Evolutionary conservation across 2,797 vertebrate species (phyloP).

Genomic region (Gymnopithys bicolor): DNA sequence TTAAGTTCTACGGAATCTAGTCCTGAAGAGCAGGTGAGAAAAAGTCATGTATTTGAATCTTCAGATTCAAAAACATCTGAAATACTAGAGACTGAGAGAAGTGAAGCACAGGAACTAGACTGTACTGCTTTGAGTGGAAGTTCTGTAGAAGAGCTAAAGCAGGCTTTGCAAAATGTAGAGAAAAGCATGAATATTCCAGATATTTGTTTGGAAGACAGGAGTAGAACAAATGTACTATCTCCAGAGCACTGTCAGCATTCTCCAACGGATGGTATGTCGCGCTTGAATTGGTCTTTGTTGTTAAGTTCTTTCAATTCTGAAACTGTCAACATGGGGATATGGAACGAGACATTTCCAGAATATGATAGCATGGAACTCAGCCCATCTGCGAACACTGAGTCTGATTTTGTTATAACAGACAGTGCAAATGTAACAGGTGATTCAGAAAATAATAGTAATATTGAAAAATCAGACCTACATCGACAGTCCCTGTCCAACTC

Average conservation of each 20-base stretch:
- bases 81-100: not conserved
- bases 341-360: conserved; percentile 71
- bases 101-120: not conserved
- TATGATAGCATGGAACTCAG: not conserved
- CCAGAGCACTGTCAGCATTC: not conserved
- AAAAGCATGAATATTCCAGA: not conserved
- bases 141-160: not conserved
- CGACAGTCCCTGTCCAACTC: not conserved
- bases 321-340: conserved; percentile 30
- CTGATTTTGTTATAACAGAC: not conserved
- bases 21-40: not conserved
- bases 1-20: not conserved
- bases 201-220: not conserved
- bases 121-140: not conserved
- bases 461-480: not conserved
- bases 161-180: not conserved
- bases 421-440: not conserved
- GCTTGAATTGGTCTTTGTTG: not conserved
- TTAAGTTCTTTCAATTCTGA: not conserved
- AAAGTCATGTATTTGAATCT: not conserved
- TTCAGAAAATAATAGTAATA: not conserved
- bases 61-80: not conserved
- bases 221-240: not conserved
- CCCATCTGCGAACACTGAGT: not conserved
- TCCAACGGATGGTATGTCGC: not conserved